These are phyloP conservation scores for Nestor notabilis DNA, from an alignment of 2,113 vertebrate genomes.

Conservation along the genomic window DNA sequence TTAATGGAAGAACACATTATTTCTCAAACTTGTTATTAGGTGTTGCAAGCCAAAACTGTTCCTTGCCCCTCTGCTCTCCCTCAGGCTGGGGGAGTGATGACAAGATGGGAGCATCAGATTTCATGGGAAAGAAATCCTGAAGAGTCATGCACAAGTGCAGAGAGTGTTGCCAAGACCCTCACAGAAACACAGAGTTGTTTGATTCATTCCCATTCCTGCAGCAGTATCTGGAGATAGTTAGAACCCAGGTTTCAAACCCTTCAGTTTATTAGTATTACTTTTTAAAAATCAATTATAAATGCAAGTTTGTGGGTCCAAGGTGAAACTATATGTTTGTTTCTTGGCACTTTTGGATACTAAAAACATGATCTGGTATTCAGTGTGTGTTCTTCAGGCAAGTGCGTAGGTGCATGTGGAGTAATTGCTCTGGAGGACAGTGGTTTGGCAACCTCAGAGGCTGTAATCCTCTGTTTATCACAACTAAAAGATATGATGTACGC, in stretches of 20 bases:
- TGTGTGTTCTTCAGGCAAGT: neutral
- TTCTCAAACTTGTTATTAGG: constrained; percentile 16
- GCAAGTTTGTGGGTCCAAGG: neutral
- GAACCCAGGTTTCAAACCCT: neutral
- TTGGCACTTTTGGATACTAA: neutral
- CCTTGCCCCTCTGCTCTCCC: neutral
- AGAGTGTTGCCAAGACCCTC: neutral
- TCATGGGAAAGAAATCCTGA: constrained; percentile 33
- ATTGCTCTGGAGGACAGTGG: neutral
- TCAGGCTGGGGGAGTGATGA: neutral
- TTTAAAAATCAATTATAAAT: neutral
- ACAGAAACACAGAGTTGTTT: neutral
- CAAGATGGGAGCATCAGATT: constrained; percentile 29
- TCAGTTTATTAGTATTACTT: neutral
- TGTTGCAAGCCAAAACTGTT: constrained; percentile 34
- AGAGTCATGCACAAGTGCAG: neutral
- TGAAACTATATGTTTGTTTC: neutral
- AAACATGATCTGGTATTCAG: neutral
- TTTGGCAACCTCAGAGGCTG: neutral
- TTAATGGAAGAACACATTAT: constrained; percentile 26
- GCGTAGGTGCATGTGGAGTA: neutral
- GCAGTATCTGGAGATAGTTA: neutral
- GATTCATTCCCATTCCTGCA: neutral
- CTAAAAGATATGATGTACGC: neutral
- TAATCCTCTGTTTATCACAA: neutral